Evolutionary conservation across 2,888 invertebrate species (phyloP).

Genomic region (Xylota segnis): DNA sequence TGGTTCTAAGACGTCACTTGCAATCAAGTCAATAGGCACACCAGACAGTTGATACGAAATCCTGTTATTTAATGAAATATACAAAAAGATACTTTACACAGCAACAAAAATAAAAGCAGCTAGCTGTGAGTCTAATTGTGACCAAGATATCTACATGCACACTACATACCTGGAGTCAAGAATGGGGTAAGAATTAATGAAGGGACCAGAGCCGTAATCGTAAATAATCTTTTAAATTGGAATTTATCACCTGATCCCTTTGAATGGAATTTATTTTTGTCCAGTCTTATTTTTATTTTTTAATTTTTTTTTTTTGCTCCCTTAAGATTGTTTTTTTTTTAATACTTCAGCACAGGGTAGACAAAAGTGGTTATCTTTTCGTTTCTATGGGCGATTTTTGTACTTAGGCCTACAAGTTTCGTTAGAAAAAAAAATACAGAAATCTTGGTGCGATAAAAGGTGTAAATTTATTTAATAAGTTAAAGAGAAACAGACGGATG

Average conservation of each 20-base stretch:
- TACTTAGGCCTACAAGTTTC: neutral
- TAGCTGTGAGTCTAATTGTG: constrained; percentile 27
- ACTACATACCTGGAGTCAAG: constrained; percentile 8
- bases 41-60: neutral
- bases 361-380: neutral
- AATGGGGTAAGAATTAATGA: constrained; percentile 54
- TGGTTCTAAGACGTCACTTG: constrained; percentile 10
- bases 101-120: neutral
- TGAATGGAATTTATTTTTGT: constrained; percentile 48
- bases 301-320: neutral
- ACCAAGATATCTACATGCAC: no score
- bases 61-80: constrained; percentile 20
- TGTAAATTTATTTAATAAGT: neutral
- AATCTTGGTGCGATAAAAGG: neutral
- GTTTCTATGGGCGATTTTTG: neutral
- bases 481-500: neutral
- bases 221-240: constrained; percentile 75
- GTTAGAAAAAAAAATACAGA: neutral
- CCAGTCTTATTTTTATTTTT: constrained; percentile 11
- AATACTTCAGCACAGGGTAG: neutral
- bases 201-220: constrained; percentile 51
- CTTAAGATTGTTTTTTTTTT: constrained; percentile 1
- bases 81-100: constrained; percentile 36
- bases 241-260: constrained; percentile 71
- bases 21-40: constrained; percentile 14